phyloP scores from a whole-genome alignment of 2,113 vertebrate genomes.

The Plecturocebus donacophilus region DNA sequence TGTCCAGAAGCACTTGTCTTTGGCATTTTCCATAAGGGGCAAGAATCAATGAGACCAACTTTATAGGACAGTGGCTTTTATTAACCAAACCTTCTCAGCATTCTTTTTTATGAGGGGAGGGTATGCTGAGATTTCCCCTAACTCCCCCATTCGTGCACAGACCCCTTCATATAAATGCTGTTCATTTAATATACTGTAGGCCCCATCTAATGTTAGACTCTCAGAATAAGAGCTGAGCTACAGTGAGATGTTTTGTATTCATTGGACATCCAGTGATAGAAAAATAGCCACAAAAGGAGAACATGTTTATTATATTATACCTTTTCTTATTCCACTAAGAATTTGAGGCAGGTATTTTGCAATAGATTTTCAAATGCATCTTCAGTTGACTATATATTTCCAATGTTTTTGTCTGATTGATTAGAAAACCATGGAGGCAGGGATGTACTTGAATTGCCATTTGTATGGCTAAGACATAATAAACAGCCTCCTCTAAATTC shows the following conservation, averaged over 20 bases:
- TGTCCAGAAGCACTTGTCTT: not conserved
- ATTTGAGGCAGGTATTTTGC: not conserved
- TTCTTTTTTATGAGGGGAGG: not conserved
- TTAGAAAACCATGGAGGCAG: not conserved
- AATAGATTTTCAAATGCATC: not conserved
- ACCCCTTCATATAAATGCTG: not conserved
- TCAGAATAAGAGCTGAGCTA: not conserved
- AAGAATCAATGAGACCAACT: not conserved
- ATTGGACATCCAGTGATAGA: not conserved
- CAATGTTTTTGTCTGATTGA: not conserved
- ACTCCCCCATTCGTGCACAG: not conserved
- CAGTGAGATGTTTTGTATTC: not conserved
- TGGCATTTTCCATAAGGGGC: not conserved
- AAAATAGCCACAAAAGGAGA: constrained; percentile 13
- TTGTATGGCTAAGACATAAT: not conserved
- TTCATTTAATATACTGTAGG: not conserved
- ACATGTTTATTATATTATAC: constrained; percentile 9
- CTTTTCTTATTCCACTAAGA: not conserved
- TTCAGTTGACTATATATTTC: not conserved
- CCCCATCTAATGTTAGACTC: not conserved
- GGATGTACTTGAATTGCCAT: not conserved
- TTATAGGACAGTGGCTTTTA: not conserved
- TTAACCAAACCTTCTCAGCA: not conserved
- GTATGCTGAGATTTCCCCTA: not conserved
- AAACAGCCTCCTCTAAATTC: not conserved